Evolutionary conservation across 2,113 vertebrate genomes (phyloP).

Genomic region (Planiliza haematocheilus): DNA sequence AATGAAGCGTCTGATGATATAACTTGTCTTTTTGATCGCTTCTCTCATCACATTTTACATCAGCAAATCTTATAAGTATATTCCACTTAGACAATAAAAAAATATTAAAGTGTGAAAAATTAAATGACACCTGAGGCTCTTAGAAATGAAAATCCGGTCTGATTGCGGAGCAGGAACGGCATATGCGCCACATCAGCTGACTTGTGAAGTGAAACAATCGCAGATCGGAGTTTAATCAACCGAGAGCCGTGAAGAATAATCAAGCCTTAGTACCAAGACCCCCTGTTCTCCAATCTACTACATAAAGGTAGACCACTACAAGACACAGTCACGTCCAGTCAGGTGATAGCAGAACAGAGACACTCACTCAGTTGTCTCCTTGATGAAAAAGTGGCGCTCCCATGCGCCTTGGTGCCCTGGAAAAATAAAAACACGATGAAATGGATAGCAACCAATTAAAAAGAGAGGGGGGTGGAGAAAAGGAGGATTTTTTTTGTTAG

Average conservation of each 20-base stretch:
- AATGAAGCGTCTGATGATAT: background rate
- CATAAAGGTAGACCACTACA: conserved; percentile 73
- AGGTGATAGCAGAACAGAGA: conserved; percentile 78
- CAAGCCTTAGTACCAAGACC: conserved; percentile 71
- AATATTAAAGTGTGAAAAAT: conserved; percentile 3
- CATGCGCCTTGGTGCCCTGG: conserved; percentile 79
- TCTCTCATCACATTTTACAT: background rate
- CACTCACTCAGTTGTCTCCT: conserved; percentile 82
- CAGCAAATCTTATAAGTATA: background rate
- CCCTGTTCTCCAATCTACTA: conserved; percentile 57
- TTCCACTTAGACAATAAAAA: background rate
- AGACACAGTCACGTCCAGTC: conserved; percentile 74
- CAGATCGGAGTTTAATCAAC: conserved; percentile 35
- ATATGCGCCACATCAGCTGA: conserved; percentile 4
- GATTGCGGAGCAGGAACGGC: background rate
- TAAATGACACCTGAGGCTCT: background rate
- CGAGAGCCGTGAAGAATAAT: conserved; percentile 36
- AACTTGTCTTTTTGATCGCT: background rate
- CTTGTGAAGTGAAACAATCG: conserved; percentile 61
- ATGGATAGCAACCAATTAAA: conserved; percentile 58
- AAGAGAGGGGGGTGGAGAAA: conserved; percentile 42
- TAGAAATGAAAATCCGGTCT: background rate
- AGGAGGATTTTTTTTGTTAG: conserved; percentile 59
- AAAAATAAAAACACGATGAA: conserved; percentile 79
- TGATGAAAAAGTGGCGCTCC: conserved; percentile 77